Evolutionary conservation across 2,888 invertebrate species (phyloP).

Genomic region (Caenorhabditis sp.): DNA sequence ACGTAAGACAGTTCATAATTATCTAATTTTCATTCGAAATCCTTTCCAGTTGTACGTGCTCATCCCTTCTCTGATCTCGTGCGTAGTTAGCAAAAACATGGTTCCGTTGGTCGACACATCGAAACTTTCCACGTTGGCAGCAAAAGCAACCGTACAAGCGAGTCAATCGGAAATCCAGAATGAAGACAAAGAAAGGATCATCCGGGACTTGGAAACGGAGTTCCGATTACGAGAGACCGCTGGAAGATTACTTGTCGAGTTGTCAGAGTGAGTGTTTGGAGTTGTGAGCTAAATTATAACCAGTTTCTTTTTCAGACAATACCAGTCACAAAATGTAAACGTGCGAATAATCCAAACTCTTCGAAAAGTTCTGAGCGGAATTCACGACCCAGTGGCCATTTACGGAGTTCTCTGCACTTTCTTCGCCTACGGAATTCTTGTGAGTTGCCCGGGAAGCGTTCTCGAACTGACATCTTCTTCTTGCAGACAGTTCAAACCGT

Average conservation of each 20-base stretch:
- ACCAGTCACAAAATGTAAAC: constrained; percentile 16
- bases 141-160: background rate
- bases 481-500: constrained; percentile 37
- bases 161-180: constrained; percentile 11
- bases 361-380: constrained; percentile 19
- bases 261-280: constrained; percentile 25
- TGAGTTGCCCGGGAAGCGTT: too few species aligned
- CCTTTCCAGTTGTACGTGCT: constrained; percentile 44
- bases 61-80: constrained; percentile 46
- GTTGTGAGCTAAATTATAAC: too few species aligned
- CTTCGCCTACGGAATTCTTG: constrained; percentile 52
- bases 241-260: constrained; percentile 22
- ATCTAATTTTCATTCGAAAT: background rate
- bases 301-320: constrained; percentile 12
- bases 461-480: background rate
- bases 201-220: constrained; percentile 45
- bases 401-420: constrained; percentile 51
- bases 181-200: constrained; percentile 44
- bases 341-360: constrained; percentile 38
- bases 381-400: constrained; percentile 26
- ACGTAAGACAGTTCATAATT: constrained; percentile 21
- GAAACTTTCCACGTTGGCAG: background rate
- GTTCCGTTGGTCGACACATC: constrained; percentile 30
- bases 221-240: constrained; percentile 28
- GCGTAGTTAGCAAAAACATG: constrained; percentile 36